A percentile compares a stretch with the other conserved stretches of the same genome.
phyloP scores from a whole-genome alignment of 2,113 vertebrate genomes.

The Micromys minutus region DNA sequence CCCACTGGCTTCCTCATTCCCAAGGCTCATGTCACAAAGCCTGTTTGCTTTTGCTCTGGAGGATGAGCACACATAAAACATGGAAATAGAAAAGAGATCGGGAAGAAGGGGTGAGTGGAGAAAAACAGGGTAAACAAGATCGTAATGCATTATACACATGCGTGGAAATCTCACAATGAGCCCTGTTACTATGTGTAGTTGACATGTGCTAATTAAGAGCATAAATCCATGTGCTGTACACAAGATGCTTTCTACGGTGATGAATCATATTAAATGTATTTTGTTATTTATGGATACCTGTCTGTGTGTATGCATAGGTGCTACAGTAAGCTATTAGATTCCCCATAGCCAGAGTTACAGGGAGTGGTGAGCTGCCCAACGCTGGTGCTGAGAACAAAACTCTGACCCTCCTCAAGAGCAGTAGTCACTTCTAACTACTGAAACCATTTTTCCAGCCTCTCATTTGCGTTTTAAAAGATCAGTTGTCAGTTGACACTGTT shows the following conservation, averaged over 20 bases:
- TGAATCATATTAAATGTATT: background rate
- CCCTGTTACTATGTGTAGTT: background rate
- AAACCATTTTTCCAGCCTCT: background rate
- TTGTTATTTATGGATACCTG: background rate
- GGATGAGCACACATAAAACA: accelerated
- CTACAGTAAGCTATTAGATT: background rate
- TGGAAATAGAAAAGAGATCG: too few relatives aligned
- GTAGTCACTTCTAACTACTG: background rate
- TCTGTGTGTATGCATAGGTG: background rate
- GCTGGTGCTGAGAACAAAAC: background rate
- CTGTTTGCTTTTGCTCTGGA: background rate
- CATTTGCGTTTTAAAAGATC: background rate
- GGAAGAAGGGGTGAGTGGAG: background rate
- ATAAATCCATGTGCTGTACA: too few relatives aligned
- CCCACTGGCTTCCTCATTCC: background rate
- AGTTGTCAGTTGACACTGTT: background rate
- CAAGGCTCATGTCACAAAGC: background rate
- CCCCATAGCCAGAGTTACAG: background rate
- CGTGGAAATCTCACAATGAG: background rate
- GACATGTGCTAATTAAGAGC: too few relatives aligned
- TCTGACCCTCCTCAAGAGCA: background rate
- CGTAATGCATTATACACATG: background rate
- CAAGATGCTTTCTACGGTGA: too few relatives aligned
- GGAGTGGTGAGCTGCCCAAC: background rate
- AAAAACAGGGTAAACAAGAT: background rate